These are phyloP conservation scores for Blomia tropicalis DNA, from an alignment of 2,888 invertebrate genomes.

Conservation along the genomic window DNA sequence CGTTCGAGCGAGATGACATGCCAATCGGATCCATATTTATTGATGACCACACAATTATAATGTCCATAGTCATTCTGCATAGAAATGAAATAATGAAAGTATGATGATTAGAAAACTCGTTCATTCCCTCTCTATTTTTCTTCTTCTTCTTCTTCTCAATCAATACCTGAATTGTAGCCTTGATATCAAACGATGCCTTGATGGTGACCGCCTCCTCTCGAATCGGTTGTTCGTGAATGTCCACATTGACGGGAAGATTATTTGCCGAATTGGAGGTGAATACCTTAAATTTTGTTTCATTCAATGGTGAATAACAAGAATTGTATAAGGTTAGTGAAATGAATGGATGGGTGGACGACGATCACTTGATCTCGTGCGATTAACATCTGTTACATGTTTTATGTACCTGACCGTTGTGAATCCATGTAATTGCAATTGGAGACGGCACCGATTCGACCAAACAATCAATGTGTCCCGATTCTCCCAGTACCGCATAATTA, in stretches of 20 bases:
- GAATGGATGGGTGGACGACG: too few species aligned
- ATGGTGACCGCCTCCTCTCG: neutral
- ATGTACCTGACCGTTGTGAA: constrained; percentile 51
- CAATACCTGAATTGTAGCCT: neutral
- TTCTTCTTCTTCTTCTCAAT: too few species aligned
- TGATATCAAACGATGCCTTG: neutral
- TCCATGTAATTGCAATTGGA: constrained; percentile 71
- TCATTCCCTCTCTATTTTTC: neutral
- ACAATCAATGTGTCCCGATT: constrained; percentile 67
- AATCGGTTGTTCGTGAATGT: neutral
- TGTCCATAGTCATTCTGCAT: constrained; percentile 6
- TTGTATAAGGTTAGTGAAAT: neutral
- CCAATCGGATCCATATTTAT: constrained; percentile 12
- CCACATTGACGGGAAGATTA: neutral
- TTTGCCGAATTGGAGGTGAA: neutral
- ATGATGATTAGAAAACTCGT: neutral
- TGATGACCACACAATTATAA: constrained; percentile 10
- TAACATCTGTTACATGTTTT: neutral
- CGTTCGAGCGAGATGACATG: neutral
- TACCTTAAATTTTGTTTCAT: too few species aligned
- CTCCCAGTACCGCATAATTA: constrained; percentile 56
- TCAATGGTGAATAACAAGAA: too few species aligned
- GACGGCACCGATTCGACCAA: constrained; percentile 73
- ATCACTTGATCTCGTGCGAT: neutral
- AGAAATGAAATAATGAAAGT: neutral